These are phyloP conservation scores for Cantharis nigra DNA, from an alignment of 2,888 invertebrate species.

Conservation along the genomic window DNA sequence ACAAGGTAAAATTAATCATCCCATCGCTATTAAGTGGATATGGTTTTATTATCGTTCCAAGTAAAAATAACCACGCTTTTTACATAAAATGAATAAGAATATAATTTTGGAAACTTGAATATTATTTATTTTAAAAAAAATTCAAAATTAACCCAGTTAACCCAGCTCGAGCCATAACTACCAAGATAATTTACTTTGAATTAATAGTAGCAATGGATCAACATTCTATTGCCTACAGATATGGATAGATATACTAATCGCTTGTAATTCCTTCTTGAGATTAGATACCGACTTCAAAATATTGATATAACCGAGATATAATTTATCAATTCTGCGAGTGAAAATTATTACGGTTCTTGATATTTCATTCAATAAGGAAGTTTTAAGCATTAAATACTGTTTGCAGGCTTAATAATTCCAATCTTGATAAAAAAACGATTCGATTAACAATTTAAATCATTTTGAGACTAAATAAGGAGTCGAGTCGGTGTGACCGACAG, in stretches of 20 bases:
- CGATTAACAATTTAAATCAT: not conserved
- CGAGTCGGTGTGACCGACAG: not conserved
- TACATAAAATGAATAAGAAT: not conserved
- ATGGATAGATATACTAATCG: not conserved
- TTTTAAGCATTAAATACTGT: too few species aligned
- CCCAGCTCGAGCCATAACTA: not conserved
- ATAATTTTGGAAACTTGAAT: not conserved
- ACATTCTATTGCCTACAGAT: not conserved
- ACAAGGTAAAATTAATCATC: not conserved
- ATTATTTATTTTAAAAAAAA: too few species aligned
- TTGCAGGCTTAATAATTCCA: too few species aligned
- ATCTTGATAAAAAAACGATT: not conserved
- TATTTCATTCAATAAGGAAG: not conserved
- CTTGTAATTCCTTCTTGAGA: not conserved
- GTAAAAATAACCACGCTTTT: not conserved
- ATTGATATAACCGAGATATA: not conserved
- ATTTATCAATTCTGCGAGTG: not conserved
- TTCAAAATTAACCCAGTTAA: not conserved
- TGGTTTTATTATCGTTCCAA: not conserved
- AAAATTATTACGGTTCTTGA: not conserved
- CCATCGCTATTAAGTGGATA: not conserved
- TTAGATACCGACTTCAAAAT: not conserved
- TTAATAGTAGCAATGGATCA: not conserved
- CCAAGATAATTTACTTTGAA: not conserved
- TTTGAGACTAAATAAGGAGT: not conserved